A percentile compares a stretch with the other conserved stretches of the same genome.
phyloP scores from a whole-genome alignment of 2,888 invertebrate genomes.

The Apotomis capreana region DNA sequence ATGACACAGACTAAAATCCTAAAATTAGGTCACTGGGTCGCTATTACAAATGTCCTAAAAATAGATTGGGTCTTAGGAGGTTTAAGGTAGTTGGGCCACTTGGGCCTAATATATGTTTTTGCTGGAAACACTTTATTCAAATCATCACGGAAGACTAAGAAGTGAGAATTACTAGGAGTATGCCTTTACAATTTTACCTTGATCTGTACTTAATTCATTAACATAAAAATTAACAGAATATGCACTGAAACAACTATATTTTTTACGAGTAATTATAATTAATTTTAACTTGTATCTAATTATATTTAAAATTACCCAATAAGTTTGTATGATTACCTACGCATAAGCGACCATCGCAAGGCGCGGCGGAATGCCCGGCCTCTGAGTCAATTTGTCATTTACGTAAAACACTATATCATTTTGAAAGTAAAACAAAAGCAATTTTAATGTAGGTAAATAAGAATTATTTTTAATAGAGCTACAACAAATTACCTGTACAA shows the following conservation, averaged over 20 bases:
- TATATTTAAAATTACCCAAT: constrained; percentile 61
- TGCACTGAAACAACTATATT: constrained; percentile 71
- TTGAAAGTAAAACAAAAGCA: constrained; percentile 61
- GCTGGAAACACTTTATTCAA: no score
- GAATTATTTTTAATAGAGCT: constrained; percentile 61
- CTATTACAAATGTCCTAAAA: no score
- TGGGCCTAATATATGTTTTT: no score
- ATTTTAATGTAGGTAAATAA: constrained; percentile 67
- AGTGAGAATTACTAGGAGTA: neutral
- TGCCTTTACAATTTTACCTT: constrained; percentile 49
- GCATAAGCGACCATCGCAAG: constrained; percentile 54
- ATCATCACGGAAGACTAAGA: neutral
- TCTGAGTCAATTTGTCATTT: constrained; percentile 73
- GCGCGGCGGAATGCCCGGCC: constrained; percentile 49
- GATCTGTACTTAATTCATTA: constrained; percentile 46
- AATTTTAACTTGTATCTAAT: constrained; percentile 67
- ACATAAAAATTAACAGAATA: constrained; percentile 52
- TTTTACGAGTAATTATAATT: constrained; percentile 72
- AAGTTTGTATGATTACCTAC: constrained; percentile 68
- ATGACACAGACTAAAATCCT: no score
- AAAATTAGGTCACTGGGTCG: no score
- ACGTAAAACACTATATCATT: constrained; percentile 58
- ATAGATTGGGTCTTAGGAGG: no score
- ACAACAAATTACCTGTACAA: constrained; percentile 50
- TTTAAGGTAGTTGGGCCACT: no score